phyloP scores from a whole-genome alignment of 1,140 invertebrate species.

The Leguminivora glycinivorella region DNA sequence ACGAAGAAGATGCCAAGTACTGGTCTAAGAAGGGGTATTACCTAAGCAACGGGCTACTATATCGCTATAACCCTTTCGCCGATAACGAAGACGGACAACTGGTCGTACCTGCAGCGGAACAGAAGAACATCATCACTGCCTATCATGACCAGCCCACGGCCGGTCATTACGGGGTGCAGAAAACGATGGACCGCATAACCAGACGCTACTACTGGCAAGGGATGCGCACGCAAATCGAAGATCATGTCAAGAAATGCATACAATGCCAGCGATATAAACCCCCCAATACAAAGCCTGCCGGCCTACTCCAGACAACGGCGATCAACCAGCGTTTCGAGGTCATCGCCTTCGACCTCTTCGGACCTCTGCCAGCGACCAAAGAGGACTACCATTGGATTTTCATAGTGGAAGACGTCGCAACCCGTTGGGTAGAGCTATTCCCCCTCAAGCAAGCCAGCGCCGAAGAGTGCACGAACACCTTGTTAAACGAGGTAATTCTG shows the following conservation, averaged over 20 bases:
- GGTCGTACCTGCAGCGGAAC: conserved; percentile 40
- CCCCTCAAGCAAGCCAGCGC: too few relatives aligned
- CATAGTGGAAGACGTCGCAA: too few relatives aligned
- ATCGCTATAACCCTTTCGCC: conserved; percentile 37
- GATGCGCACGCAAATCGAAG: conserved; percentile 43
- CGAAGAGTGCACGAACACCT: too few relatives aligned
- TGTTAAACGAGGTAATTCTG: too few relatives aligned
- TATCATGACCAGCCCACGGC: conserved; percentile 47
- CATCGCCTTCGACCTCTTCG: too few relatives aligned
- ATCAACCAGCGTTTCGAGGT: too few relatives aligned
- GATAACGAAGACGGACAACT: conserved; percentile 40
- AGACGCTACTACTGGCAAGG: conserved; percentile 49
- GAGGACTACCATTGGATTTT: too few relatives aligned
- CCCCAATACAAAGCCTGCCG: too few relatives aligned
- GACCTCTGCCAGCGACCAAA: too few relatives aligned
- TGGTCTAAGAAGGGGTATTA: conserved; percentile 44
- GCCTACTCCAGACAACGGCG: too few relatives aligned
- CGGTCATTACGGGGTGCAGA: conserved; percentile 47
- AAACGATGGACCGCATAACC: conserved; percentile 40
- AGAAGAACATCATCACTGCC: conserved; percentile 33
- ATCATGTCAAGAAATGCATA: conserved; percentile 43
- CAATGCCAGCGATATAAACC: too few relatives aligned
- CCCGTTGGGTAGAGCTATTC: too few relatives aligned
- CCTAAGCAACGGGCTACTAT: conserved; percentile 44
- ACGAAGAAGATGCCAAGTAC: conserved; percentile 4